phyloP scores from a whole-genome alignment of 2,888 invertebrate genomes.

The Petrolisthes cinctipes region DNA sequence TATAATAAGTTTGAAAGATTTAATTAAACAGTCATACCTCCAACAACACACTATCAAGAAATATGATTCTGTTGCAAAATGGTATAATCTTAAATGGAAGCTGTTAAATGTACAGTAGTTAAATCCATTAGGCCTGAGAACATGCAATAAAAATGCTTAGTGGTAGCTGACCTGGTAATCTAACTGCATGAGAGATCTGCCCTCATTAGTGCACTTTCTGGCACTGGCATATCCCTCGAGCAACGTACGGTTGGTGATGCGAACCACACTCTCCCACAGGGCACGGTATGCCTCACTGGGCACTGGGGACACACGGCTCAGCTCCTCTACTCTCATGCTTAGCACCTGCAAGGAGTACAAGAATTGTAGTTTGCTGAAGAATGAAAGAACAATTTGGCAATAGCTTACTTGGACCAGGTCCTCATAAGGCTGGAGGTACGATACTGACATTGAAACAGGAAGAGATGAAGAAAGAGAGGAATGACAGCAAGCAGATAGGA shows the following conservation, averaged over 20 bases:
- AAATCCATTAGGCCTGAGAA: too few species aligned
- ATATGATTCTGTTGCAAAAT: not conserved
- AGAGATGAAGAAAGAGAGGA: not conserved
- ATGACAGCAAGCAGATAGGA: not conserved
- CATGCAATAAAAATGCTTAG: not conserved
- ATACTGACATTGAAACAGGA: not conserved
- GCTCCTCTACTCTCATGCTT: conserved; percentile 80
- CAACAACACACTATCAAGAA: too few species aligned
- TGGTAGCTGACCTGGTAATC: conserved; percentile 77
- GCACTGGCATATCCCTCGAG: conserved; percentile 72
- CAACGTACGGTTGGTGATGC: conserved; percentile 80
- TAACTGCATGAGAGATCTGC: conserved; percentile 95
- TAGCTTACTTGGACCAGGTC: too few species aligned
- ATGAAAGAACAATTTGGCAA: too few species aligned
- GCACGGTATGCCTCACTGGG: conserved; percentile 78
- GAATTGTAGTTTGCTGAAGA: too few species aligned
- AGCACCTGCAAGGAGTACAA: conserved; percentile 76
- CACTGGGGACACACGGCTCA: conserved; percentile 79
- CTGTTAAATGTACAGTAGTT: too few species aligned
- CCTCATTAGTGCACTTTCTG: conserved; percentile 95
- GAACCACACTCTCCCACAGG: conserved; percentile 90
- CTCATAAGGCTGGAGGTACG: too few species aligned
- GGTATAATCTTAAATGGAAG: too few species aligned
- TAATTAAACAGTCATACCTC: too few species aligned
- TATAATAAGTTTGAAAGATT: too few species aligned